These are phyloP conservation scores for Diachrysia chrysitis DNA, from an alignment of 2,888 invertebrate genomes.

Conservation along the genomic window DNA sequence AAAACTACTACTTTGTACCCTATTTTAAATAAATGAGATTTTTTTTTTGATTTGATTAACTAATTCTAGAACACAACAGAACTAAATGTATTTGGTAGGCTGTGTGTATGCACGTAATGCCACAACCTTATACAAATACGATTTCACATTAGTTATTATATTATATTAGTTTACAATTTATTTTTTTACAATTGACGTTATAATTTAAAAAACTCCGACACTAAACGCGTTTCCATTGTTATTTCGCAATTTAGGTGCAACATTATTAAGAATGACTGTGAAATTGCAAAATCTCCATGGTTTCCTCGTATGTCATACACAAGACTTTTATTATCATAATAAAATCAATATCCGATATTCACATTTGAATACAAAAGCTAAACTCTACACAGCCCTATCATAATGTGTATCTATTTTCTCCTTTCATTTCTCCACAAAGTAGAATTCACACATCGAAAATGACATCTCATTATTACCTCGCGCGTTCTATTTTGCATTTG, in stretches of 20 bases:
- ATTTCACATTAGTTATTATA: too few relatives aligned
- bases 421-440: slow-evolving; percentile 66
- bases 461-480: slow-evolving; percentile 65
- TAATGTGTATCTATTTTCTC: slow-evolving; percentile 59
- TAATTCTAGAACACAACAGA: too few relatives aligned
- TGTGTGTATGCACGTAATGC: too few relatives aligned
- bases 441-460: slow-evolving; percentile 65
- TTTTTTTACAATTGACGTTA: too few relatives aligned
- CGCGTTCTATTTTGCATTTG: slow-evolving; percentile 49
- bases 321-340: slow-evolving; percentile 66
- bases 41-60: too few relatives aligned
- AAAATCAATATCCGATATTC: slow-evolving; percentile 72
- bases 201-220: too few relatives aligned
- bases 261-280: background rate
- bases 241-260: background rate
- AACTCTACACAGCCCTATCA: slow-evolving; percentile 30
- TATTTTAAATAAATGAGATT: too few relatives aligned
- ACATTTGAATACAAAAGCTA: slow-evolving; percentile 68
- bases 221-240: too few relatives aligned
- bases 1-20: too few relatives aligned
- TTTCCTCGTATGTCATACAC: slow-evolving; percentile 17
- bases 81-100: too few relatives aligned
- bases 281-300: background rate
- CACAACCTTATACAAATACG: too few relatives aligned
- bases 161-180: too few relatives aligned